Evolutionary conservation across 2,113 vertebrate genomes (phyloP).

Genomic region (Sminthopsis crassicaudata): DNA sequence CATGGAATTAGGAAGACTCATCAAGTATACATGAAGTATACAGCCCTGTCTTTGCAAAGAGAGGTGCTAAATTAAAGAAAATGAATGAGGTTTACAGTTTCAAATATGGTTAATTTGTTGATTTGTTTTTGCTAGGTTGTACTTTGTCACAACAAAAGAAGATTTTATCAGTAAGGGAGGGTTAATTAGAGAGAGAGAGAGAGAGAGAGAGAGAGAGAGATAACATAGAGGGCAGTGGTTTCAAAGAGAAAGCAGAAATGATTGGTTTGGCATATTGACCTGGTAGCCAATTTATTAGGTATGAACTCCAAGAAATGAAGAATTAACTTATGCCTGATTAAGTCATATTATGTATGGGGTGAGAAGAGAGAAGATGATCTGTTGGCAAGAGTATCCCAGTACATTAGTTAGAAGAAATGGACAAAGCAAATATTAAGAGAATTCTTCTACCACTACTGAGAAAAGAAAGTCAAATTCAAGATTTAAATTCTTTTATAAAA

Average conservation of each 20-base stretch:
- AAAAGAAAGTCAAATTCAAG: neutral
- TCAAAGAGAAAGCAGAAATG: neutral
- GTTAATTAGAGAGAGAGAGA: too few species aligned
- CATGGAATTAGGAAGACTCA: neutral
- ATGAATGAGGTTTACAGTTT: neutral
- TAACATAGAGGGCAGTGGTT: neutral
- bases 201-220: too few species aligned
- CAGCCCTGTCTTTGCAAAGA: neutral
- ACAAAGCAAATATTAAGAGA: neutral
- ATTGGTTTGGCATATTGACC: neutral
- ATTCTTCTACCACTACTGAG: neutral
- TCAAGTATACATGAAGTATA: neutral
- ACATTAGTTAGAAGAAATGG: neutral
- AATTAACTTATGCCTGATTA: neutral
- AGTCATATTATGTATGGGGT: neutral
- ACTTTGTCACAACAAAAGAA: neutral
- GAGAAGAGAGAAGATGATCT: neutral
- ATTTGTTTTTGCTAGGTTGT: neutral
- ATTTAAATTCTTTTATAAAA: neutral
- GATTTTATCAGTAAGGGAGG: neutral
- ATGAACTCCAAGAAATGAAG: neutral
- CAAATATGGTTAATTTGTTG: neutral
- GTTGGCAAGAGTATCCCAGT: neutral
- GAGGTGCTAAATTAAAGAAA: neutral
- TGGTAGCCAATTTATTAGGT: neutral